phyloP scores from a whole-genome alignment of 2,113 vertebrate genomes.

The Lanius ludovicianus region DNA sequence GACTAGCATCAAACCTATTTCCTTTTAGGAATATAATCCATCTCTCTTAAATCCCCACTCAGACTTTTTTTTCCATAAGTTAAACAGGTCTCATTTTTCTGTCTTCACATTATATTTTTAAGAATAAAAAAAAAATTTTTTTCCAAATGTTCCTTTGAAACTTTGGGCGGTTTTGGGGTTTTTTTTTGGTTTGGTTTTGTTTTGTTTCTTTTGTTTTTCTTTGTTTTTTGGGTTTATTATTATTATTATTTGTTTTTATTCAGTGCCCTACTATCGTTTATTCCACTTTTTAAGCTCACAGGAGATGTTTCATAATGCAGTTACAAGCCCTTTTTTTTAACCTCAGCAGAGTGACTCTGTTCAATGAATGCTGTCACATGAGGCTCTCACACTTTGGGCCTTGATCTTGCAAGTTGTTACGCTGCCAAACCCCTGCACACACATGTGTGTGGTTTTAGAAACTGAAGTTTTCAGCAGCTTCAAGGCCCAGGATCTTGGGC shows the following conservation, averaged over 20 bases:
- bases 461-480: neutral
- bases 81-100: conserved; percentile 60
- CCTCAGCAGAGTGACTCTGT: neutral
- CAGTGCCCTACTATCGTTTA: neutral
- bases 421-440: neutral
- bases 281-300: neutral
- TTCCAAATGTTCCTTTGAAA: neutral
- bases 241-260: neutral
- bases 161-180: neutral
- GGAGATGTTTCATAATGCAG: neutral
- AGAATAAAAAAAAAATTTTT: neutral
- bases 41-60: conserved; percentile 60
- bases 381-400: neutral
- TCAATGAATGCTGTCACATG: neutral
- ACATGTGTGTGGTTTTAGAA: neutral
- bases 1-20: conserved; percentile 70
- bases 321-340: neutral
- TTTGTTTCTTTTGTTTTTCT: neutral
- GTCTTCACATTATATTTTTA: conserved; percentile 38
- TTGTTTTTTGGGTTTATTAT: too few species aligned
- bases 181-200: too few species aligned
- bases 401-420: neutral
- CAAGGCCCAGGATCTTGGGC: neutral
- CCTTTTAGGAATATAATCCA: conserved; percentile 69
- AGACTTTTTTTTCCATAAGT: conserved; percentile 55